These are phyloP conservation scores for Pseudorasbora parva DNA, from an alignment of 2,113 vertebrate species.

Conservation along the genomic window DNA sequence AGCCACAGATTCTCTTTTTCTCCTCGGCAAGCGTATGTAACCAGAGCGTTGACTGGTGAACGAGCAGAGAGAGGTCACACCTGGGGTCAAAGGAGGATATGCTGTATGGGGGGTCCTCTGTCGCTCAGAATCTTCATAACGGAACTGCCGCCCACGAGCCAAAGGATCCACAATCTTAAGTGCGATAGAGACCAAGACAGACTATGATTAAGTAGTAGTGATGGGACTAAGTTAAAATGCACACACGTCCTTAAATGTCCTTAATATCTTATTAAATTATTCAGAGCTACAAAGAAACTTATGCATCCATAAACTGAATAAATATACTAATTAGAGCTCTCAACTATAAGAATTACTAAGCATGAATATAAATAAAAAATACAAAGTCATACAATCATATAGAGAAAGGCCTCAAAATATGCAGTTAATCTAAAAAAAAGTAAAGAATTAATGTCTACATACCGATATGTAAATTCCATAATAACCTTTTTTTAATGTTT, in stretches of 20 bases:
- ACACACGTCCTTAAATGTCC: background rate
- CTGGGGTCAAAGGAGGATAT: slow-evolving; percentile 82
- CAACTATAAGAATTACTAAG: background rate
- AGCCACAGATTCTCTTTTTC: slow-evolving; percentile 91
- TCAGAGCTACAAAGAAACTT: background rate
- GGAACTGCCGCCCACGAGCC: slow-evolving; percentile 90
- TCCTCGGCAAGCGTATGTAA: slow-evolving; percentile 75
- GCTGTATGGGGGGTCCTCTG: slow-evolving; percentile 77
- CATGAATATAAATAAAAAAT: background rate
- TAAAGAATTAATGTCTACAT: no score
- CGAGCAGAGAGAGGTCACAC: slow-evolving; percentile 84
- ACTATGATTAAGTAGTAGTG: background rate
- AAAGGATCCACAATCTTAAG: slow-evolving; percentile 90
- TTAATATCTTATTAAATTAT: background rate
- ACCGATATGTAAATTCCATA: no score
- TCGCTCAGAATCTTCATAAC: slow-evolving; percentile 85
- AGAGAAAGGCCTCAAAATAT: no score
- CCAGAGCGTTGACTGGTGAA: slow-evolving; percentile 88
- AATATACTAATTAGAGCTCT: background rate
- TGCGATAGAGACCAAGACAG: background rate
- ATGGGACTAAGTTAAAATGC: background rate
- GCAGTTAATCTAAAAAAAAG: no score
- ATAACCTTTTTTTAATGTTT: no score
- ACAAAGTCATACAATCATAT: no score
- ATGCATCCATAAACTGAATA: background rate